Percentiles rank a stretch among this genome's conserved stretches.
Conservation (phyloP, 2,113 vertebrate genomes). For the Saguinus imperator region DNA sequence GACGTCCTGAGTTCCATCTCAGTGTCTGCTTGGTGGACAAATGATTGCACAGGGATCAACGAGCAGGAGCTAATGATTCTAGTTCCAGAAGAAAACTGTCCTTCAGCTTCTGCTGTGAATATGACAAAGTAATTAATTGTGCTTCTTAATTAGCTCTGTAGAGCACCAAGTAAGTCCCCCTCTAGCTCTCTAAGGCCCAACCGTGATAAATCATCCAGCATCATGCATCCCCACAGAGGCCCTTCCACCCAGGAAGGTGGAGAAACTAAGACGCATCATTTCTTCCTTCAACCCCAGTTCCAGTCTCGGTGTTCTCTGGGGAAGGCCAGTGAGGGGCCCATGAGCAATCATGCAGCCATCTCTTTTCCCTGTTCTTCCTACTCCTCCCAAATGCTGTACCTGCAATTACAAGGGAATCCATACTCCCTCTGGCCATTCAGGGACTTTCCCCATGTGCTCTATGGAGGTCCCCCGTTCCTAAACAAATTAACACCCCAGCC, state of each 20-base stretch:
- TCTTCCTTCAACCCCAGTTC: background rate
- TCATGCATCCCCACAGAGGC: background rate
- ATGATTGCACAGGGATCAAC: background rate
- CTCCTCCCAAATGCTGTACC: background rate
- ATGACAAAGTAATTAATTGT: slow-evolving; percentile 6
- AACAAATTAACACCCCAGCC: background rate
- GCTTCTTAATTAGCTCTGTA: background rate
- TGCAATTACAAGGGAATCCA: background rate
- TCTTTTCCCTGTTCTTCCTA: background rate
- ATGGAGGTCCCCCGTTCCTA: background rate
- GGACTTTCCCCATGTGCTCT: background rate
- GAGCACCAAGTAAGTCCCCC: background rate
- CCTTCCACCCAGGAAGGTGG: background rate
- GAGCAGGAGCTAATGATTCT: background rate
- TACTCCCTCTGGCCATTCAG: background rate
- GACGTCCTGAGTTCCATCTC: background rate
- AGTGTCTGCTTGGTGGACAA: background rate
- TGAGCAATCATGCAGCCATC: rapidly evolving
- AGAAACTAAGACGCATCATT: background rate
- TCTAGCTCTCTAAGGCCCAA: background rate
- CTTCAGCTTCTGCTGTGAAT: background rate
- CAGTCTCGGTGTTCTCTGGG: background rate
- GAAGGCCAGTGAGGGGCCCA: background rate
- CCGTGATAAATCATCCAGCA: background rate
- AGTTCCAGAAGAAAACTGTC: background rate